Evolutionary conservation across 2,797 vertebrate genomes (phyloP), one percentile per base, ranked within the genome.

Genomic region (Tolypeutes matacus): DNA sequence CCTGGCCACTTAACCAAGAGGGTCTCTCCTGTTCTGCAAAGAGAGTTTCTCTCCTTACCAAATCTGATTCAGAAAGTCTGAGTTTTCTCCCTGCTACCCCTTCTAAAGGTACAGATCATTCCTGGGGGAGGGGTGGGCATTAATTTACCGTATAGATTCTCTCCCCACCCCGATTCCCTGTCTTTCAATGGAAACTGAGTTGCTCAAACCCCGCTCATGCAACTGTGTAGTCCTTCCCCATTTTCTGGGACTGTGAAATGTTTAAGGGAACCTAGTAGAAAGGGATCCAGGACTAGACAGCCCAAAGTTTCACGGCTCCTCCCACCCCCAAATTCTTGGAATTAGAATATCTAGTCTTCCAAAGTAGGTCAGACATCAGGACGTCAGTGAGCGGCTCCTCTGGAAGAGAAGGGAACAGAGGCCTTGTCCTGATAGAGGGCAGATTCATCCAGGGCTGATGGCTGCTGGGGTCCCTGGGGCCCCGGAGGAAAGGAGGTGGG

Each of bases 341-440:
- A 96, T 97, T 88, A 89, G 96, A 96, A 96, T 94, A 96, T 91
- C 85, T 93, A 96, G 97, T 92, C 93, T 92, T 93, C 92, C 85
- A 91, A 97, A 97, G 97, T 97, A 97, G 97, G 97, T 97, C 97
- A 97, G 88, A 58, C 65, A n/a, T n/a, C n/a, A n/a, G n/a, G n/a
- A n/a, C n/a, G 14, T 73, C 93, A 89, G 94, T 80, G 81, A 96
- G 93, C 95, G 51, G 96, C 92, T 93, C 78, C 85, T 93, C 90
- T 93, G 90, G 67, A 96, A 94, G 90, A 89, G 81, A 96, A 94
- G 39, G 72, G 93, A 97, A 95, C 94, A 36, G 64, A 96, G 78
- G 95, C 97, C 96, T 95, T 90, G 91, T 96, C 94, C 95, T 96
- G 94, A 75, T 85, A 88, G 95, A 96, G 78, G 92, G 80, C 39